Evolutionary conservation across 2,797 vertebrate genomes (phyloP), one percentile per base, ranked within the genome.

Genomic region (Danio kyathit): DNA sequence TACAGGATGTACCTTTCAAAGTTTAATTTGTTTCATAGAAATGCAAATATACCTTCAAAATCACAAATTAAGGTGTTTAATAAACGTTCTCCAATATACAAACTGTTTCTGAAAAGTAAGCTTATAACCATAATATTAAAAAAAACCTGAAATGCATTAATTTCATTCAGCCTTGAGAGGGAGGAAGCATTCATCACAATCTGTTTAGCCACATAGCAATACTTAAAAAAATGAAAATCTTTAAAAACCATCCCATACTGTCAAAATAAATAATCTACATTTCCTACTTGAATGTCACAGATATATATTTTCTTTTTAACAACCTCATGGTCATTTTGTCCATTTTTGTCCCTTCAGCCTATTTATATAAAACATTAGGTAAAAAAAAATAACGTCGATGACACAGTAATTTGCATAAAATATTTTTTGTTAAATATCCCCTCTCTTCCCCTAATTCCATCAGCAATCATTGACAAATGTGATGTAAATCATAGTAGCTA

Each of bases 221-320:
- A n/a, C 48, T 8, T 29, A 29, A 29, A 29, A n/a, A 29, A 29
- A 29, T 7, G 5, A 40, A 49, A 41, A 73, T 43, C 6, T 14
- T 70, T 40, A 48, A 19, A 61, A 6, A 70, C 11, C 8, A 70
- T 41, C 6, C 14, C 8, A 38, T 17, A 4, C 38, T 82, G 64
- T 48, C 69, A 88, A 89, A 94, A 94, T 94, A 94, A 94, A 94
- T 94, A 94, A 92, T 94, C 90, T 93, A 94, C 93, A 94, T 88
- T 61, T 92, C 76, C 10, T 59, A 6, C 83, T 86, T 61, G 74
- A 86, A 89, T 87, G 90, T 88, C 88, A 85, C 88, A 86, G 90
- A 83, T 87, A 86, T 84, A 83, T 84, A 85, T 82, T 52, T 29
- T 16, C 8, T n/a, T 69, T 52, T 40, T 17, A 54, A n/a, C 16